phyloP scores from a whole-genome alignment of 2,113 vertebrate species.

The Hucho hucho region DNA sequence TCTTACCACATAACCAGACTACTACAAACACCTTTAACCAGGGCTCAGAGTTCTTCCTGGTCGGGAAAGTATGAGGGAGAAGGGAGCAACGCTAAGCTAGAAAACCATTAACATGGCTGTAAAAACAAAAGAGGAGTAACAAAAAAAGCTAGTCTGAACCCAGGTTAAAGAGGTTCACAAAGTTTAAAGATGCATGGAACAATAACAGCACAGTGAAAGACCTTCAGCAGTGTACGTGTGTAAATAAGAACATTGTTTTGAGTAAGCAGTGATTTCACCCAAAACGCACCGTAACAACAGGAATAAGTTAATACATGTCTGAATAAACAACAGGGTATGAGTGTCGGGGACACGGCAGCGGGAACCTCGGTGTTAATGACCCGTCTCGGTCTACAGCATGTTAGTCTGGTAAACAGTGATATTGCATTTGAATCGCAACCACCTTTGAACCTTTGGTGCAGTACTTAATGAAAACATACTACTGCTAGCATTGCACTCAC shows the following conservation, averaged over 20 bases:
- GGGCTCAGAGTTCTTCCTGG: no score
- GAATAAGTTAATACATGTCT: neutral
- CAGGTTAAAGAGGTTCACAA: no score
- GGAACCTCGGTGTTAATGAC: constrained; percentile 29
- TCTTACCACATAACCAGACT: no score
- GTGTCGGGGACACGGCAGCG: constrained; percentile 1
- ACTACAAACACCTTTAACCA: no score
- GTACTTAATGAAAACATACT: constrained; percentile 12
- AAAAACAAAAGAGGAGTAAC: no score
- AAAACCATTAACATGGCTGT: no score
- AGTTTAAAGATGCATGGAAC: no score
- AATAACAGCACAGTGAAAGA: neutral
- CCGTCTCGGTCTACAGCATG: constrained; percentile 13
- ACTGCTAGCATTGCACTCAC: neutral
- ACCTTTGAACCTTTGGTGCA: constrained; percentile 31
- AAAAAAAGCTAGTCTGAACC: no score
- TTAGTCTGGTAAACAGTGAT: constrained; percentile 51
- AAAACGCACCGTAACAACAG: neutral
- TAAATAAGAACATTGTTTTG: neutral
- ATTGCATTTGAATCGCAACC: neutral
- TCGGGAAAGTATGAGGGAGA: no score
- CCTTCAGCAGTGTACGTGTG: neutral
- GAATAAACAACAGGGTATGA: constrained; percentile 1
- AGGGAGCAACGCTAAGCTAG: no score
- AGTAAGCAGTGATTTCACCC: no score